Base-by-base conservation (phyloP, 2,888 invertebrate species). In the Seira musarum region DNA sequence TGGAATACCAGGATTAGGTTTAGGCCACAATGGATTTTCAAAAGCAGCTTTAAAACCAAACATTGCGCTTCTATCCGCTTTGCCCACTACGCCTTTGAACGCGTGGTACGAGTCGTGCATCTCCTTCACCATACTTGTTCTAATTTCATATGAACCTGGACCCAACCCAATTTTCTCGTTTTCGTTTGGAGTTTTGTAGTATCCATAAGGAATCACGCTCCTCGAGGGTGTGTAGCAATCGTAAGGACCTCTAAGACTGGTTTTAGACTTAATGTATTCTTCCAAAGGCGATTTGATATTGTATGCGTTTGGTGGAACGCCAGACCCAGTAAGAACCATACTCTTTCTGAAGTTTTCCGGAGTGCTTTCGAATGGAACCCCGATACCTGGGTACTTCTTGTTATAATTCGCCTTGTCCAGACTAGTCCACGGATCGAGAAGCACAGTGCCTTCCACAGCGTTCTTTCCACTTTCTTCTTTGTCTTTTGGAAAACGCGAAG, bases 1-100 rank as follows among this genome's bases (percentile, higher is more conserved):
- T 1, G 74, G 78, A 25, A 65, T 69, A 17, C 3, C 6, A 1
- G 35, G 66, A 22, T 78, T 69, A 15, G 74, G 71, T 25, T 30
- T 65, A 0, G 82, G 82, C 82, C 82, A 82, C 19, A 82, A 53
- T 1, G 82, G 82, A 2, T 82, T 78, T 30, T 70, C 70, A 63
- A 78, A 82, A 0, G 78, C 78, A 10, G 82, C 82, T 35, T 73
- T 73, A 24, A 82, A 82, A 17, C 82, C 82, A 66, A 70, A 78
- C 82, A 82, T 79, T 63, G 65, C 67, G 1, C 25, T 25, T 22
- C 82, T 46, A 6, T 35, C 30, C 0, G 78, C 74, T 53, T 75
- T 82, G 17, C 70, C 57, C 24, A 82, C 30, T 1, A 21, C n/a
- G 0, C 78, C 78, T 21, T 82, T 82, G 67, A 78, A 78, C n/a